Base-by-base conservation (phyloP, 2,888 invertebrate species). In the Dynastes maya region DNA sequence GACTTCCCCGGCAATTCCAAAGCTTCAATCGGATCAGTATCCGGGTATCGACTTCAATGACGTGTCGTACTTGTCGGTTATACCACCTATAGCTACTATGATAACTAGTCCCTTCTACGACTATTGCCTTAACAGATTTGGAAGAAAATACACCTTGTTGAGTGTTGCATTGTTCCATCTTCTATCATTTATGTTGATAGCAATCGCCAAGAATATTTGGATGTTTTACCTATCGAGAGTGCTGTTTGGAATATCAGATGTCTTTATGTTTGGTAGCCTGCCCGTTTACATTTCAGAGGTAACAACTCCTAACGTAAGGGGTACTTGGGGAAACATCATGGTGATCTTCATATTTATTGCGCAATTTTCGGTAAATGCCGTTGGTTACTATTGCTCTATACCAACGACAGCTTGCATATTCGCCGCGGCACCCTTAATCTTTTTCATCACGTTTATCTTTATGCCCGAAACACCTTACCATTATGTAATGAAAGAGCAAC, bases 381-480 rank as follows among this genome's bases (percentile, higher is more conserved):
- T 86, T 13, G 87, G 86, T 1, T 83, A 84, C 3, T 84, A 82
- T 77, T 80, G 77, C 58, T 61, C 64, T 64, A 82, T 84, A 13
- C 32, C 53, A 11, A 78, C 72, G 5, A 82, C 82, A 0, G 82
- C 83, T 8, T 80, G 80, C 40, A 80, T 83, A 64, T 84, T 81
- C 16, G 64, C 76, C 5, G 11, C 51, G 0, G 51, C 81, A 4
- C 82, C 86, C 0, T 22, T 86, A 0, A 16, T 85, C 0, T 84
- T 83, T 63, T 74, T 85, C 4, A 16, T 83, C 11, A 65, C 82
- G 1, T 85, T 86, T 71, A 64, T 53, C 2, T 81, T 82, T 32
- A 84, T 87, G 84, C 87, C 88, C 0, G 88, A 88, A 82, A 85
- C 85, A 1, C 88, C 88, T 0, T 87, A 87, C 78, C 86, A 84